Conservation (phyloP, 1,140 invertebrate genomes). For the Drosophila trapezifrons region DNA sequence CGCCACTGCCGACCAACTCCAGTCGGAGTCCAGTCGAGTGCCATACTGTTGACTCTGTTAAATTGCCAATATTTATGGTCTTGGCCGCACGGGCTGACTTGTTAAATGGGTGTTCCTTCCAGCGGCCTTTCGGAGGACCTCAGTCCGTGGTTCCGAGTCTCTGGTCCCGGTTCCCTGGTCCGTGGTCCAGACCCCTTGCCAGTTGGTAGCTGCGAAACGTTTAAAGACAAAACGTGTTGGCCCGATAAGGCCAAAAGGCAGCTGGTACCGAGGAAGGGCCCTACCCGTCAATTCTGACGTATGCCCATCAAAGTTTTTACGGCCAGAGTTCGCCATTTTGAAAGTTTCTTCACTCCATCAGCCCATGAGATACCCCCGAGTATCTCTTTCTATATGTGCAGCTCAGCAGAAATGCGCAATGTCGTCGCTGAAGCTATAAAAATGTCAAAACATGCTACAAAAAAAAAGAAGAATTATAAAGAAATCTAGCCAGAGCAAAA, state of each 20-base stretch:
- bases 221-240: constrained; percentile 80
- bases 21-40: constrained; percentile 60
- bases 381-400: constrained; percentile 42
- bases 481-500: constrained; percentile 56
- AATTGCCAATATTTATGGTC: constrained; percentile 82
- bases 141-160: neutral
- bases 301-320: constrained; percentile 54
- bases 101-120: constrained; percentile 82
- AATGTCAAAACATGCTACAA: constrained; percentile 66
- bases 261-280: constrained; percentile 16
- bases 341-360: constrained; percentile 6
- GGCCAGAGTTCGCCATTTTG: constrained; percentile 57
- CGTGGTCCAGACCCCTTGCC: constrained; percentile 12
- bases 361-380: too few species aligned
- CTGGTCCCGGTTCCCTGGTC: neutral
- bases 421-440: constrained; percentile 71
- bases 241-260: constrained; percentile 33
- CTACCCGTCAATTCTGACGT: constrained; percentile 70
- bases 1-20: constrained; percentile 8
- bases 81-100: constrained; percentile 72
- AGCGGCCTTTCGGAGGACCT: constrained; percentile 32
- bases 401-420: constrained; percentile 68
- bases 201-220: constrained; percentile 78
- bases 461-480: constrained; percentile 70
- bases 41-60: constrained; percentile 83